Evolutionary conservation across 2,113 vertebrate genomes (phyloP).

Genomic region (Excalfactoria chinensis): DNA sequence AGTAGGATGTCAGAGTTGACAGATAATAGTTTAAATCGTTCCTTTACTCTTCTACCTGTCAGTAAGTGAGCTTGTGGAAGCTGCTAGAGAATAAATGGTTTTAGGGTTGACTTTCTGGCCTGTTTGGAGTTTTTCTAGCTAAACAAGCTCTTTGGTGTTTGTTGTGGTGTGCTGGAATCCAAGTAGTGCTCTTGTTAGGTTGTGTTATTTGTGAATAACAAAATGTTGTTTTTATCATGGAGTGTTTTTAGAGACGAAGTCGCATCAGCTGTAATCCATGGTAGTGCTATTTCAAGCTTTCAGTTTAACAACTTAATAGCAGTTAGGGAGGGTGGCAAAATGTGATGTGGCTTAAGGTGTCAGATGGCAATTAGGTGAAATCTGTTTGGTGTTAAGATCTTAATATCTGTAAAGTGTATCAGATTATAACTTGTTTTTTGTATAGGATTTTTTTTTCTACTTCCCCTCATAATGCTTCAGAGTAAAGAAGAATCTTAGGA

Average conservation of each 20-base stretch:
- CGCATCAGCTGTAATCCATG: not conserved
- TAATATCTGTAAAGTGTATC: not conserved
- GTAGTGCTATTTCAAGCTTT: conserved; percentile 13
- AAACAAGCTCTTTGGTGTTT: not conserved
- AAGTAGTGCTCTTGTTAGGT: not conserved
- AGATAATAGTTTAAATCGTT: not conserved
- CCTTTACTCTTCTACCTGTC: not conserved
- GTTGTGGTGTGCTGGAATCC: conserved; percentile 1
- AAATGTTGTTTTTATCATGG: not conserved
- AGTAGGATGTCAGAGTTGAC: not conserved
- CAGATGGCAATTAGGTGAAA: not conserved
- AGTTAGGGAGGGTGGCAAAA: not conserved
- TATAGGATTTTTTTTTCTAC: not conserved
- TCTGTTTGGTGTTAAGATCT: not conserved
- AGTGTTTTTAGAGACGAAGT: not conserved
- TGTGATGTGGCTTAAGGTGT: not conserved
- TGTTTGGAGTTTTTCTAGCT: not conserved
- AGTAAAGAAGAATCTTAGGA: not conserved
- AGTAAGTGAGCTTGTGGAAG: not conserved
- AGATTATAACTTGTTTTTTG: not conserved
- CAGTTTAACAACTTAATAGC: not conserved
- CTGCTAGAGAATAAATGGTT: not conserved
- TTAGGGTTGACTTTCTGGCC: not conserved
- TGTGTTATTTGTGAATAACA: no score
- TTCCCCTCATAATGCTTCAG: not conserved